Conservation (phyloP, 2,888 invertebrate species). For the Lasioglossum malachurum region DNA sequence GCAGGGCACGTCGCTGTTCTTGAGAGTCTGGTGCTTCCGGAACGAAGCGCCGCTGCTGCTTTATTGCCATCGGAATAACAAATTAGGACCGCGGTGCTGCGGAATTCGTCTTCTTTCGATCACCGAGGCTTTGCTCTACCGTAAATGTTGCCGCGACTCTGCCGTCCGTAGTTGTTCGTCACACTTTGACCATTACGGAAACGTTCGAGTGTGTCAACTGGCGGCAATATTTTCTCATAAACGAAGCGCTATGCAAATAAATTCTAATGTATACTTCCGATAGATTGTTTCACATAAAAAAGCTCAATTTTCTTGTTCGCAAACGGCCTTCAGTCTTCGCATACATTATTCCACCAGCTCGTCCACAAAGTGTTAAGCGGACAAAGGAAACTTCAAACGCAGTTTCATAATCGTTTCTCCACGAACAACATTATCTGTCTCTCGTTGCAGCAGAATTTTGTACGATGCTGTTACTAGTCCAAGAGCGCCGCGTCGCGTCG, state of each 20-base stretch:
- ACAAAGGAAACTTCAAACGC: not conserved
- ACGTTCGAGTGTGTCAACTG: not conserved
- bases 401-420: not conserved
- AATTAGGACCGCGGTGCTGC: not conserved
- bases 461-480: not conserved
- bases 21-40: not conserved
- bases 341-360: not conserved
- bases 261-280: not conserved
- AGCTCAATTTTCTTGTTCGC: not conserved
- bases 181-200: not conserved
- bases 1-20: not conserved
- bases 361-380: not conserved
- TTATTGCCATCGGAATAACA: conserved; percentile 11
- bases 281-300: not conserved
- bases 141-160: not conserved
- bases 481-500: not conserved
- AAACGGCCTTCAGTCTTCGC: not conserved
- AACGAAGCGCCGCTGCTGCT: not conserved
- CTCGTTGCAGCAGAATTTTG: not conserved
- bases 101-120: not conserved
- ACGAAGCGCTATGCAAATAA: not conserved
- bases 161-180: not conserved
- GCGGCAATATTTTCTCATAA: not conserved
- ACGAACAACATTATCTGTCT: not conserved
- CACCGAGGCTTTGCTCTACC: not conserved